Percentiles rank a stretch among this genome's conserved stretches.
phyloP scores from a whole-genome alignment of 2,888 invertebrate genomes.

The Stenurella melanura region DNA sequence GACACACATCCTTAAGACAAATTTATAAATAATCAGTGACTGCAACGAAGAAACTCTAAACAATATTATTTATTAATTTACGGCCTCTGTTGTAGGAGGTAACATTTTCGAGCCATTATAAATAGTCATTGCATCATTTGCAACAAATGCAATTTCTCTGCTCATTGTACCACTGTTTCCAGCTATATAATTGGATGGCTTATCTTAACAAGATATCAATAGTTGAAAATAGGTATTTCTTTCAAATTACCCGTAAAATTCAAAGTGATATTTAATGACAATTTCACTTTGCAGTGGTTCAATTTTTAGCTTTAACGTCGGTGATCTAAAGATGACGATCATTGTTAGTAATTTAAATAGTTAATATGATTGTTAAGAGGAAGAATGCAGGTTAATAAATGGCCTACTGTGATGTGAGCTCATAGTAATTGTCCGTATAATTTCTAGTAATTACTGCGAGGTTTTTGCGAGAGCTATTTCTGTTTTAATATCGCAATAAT shows the following conservation, averaged over 20 bases:
- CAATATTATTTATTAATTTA: not conserved
- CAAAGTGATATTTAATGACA: not conserved
- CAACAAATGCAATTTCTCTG: not conserved
- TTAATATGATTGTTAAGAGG: slow-evolving; percentile 45
- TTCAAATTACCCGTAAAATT: not conserved
- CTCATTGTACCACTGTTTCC: slow-evolving; percentile 7
- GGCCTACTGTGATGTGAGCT: slow-evolving; percentile 56
- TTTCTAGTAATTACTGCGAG: slow-evolving; percentile 44
- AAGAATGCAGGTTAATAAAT: slow-evolving; percentile 54
- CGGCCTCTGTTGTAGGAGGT: not conserved
- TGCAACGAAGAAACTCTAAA: not conserved
- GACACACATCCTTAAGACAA: too few species aligned
- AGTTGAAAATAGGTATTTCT: not conserved
- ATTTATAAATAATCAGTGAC: too few species aligned
- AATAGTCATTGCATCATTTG: not conserved
- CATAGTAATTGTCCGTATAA: slow-evolving; percentile 52
- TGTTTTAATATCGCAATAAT: slow-evolving; percentile 51
- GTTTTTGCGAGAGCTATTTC: slow-evolving; percentile 44
- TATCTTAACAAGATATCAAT: slow-evolving; percentile 3
- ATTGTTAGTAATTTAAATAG: slow-evolving; percentile 43
- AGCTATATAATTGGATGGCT: not conserved
- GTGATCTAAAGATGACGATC: slow-evolving; percentile 47
- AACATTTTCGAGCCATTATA: not conserved
- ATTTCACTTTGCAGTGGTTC: slow-evolving; percentile 20
- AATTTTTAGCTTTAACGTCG: not conserved